phyloP scores from a whole-genome alignment of 2,888 invertebrate species.

The Cybosia mesomella region DNA sequence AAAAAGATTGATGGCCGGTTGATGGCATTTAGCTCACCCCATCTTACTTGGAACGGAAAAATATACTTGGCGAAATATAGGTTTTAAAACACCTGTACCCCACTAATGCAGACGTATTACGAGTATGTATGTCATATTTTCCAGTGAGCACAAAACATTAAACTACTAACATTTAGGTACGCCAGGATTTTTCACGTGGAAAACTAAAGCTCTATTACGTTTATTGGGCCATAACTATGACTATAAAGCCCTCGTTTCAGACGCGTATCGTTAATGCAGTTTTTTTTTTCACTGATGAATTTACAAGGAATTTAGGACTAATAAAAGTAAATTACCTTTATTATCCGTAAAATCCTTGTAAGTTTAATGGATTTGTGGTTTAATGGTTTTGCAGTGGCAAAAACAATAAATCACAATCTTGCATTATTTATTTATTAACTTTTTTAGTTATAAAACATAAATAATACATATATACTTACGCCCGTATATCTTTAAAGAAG shows the following conservation, averaged over 20 bases:
- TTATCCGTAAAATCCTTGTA: not conserved
- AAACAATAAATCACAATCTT: too few species aligned
- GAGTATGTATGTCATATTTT: not conserved
- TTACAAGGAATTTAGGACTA: conserved; percentile 32
- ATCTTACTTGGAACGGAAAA: too few species aligned
- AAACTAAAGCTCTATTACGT: conserved; percentile 58
- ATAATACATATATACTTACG: not conserved
- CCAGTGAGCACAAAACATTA: conserved; percentile 5
- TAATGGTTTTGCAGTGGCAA: conserved; percentile 12
- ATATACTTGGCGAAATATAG: too few species aligned
- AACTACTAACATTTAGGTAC: conserved; percentile 21
- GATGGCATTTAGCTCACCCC: too few species aligned
- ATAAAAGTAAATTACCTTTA: conserved; percentile 13
- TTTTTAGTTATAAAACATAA: too few species aligned
- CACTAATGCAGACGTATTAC: not conserved
- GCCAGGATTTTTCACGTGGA: conserved; percentile 58
- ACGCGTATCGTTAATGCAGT: conserved; percentile 28
- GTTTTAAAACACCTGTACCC: not conserved
- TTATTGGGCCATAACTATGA: conserved; percentile 59
- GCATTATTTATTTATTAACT: too few species aligned
- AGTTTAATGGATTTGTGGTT: conserved; percentile 9
- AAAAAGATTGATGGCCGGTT: too few species aligned
- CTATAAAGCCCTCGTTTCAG: conserved; percentile 35
- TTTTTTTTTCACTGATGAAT: conserved; percentile 31
- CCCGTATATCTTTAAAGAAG: not conserved